A percentile compares a stretch with the other conserved stretches of the same genome.
These are phyloP conservation scores for Acrossocheilus wenchowensis DNA, from an alignment of 2,797 vertebrate species.

Conservation along the genomic window DNA sequence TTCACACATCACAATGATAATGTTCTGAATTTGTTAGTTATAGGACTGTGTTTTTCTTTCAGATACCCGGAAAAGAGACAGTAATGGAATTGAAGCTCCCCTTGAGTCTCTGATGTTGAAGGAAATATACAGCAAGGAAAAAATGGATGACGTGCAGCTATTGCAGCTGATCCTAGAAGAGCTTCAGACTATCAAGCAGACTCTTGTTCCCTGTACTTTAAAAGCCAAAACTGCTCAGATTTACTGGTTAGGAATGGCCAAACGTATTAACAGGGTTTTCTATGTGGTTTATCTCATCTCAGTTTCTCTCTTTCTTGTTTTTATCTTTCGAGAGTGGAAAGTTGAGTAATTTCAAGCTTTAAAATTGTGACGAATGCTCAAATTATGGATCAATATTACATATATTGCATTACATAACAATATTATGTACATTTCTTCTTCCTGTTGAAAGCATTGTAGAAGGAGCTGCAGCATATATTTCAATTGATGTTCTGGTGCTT, in stretches of 20 bases:
- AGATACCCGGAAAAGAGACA: constrained; percentile 54
- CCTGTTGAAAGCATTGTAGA: neutral
- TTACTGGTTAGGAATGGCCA: constrained; percentile 43
- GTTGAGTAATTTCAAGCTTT: neutral
- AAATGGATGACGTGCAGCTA: neutral
- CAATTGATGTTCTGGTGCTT: neutral
- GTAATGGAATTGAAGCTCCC: neutral
- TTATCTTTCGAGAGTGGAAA: constrained; percentile 45
- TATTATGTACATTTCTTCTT: neutral
- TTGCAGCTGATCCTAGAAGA: constrained; percentile 63
- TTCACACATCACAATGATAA: neutral
- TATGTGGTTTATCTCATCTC: constrained; percentile 43
- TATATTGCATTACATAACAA: constrained; percentile 4
- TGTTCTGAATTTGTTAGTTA: neutral
- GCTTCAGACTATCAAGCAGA: constrained; percentile 49
- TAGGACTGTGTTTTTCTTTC: constrained; percentile 47
- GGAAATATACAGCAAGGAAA: neutral
- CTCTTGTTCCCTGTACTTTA: neutral
- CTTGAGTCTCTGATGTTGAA: neutral
- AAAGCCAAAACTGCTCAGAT: neutral
- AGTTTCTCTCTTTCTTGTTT: constrained; percentile 21
- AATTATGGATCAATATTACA: neutral
- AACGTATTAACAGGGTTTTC: constrained; percentile 40
- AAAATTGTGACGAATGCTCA: neutral
- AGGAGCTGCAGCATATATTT: neutral